Base-by-base conservation (phyloP, 2,797 vertebrate genomes). In the Gambelia wislizenii region DNA sequence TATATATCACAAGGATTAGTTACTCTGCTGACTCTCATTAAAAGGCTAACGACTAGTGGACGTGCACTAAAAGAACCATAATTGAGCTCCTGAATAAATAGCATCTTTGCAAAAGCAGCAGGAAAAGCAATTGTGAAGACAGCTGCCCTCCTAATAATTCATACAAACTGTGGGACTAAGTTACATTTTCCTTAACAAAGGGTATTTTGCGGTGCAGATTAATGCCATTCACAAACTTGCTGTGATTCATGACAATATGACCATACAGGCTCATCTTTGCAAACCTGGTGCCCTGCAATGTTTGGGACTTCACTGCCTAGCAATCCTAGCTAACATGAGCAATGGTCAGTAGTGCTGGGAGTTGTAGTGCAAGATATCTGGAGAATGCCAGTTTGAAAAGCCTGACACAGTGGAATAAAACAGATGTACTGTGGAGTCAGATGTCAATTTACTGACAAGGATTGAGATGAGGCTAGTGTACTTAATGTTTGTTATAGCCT, bases 1-100 rank as follows among this genome's bases (percentile, higher is more conserved):
- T 93, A 92, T 83, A 85, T 85, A 84, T 87, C 0, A 0, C 18
- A 12, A 64, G 0, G 27, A 75, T 90, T 91, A 91, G 61, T 86
- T 91, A 74, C 49, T 90, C 22, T 81, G 69, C 8, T 88, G 75
- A 93, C 47, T 76, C 81, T 94, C 85, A 49, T 89, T 90, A 90
- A 83, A 91, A 85, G 82, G n/a, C 10, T 91, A 91, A 93, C 84
- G 85, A 85, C 42, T 79, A 80, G 18, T n/a, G 81, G 83, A 78
- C 13, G 9, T 52, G 70, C 59, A 77, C 33, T 89, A 92, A 86
- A 61, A 91, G 59, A 22, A 92, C 20, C 1, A 2, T 86, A 91
- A 89, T 2, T 70, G 72, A 94, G 30, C 80, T 64, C 67, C 3
- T 9, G 25, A 59, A 89, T 76, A 85, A 92, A 89, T 2, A 9